These are phyloP conservation scores for Megalops atlanticus DNA, from an alignment of 2,113 vertebrate species.

Conservation along the genomic window DNA sequence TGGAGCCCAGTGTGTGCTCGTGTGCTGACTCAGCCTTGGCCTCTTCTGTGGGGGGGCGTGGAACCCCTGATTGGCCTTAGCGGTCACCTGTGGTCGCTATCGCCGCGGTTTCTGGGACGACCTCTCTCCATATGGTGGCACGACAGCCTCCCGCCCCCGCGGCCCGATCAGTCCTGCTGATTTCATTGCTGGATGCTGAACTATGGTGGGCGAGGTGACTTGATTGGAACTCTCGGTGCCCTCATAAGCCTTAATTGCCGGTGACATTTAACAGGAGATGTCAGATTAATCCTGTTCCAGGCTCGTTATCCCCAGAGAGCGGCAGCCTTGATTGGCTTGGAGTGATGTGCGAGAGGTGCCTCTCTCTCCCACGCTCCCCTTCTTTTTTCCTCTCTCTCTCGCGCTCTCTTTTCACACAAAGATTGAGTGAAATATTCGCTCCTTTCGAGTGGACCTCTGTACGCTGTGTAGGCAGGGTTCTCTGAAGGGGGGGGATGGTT, in stretches of 20 bases:
- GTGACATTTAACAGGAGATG: slow-evolving; percentile 63
- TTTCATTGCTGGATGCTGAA: slow-evolving; percentile 18
- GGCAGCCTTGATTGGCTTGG: slow-evolving; percentile 50
- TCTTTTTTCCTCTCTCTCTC: slow-evolving; percentile 4
- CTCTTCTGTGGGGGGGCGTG: background rate
- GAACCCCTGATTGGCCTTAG: background rate
- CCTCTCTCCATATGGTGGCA: background rate
- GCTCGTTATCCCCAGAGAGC: slow-evolving; percentile 46
- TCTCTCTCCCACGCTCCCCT: background rate
- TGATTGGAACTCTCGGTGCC: slow-evolving; percentile 48
- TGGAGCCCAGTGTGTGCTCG: no score
- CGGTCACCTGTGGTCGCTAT: background rate
- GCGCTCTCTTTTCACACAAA: background rate
- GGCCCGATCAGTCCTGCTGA: background rate
- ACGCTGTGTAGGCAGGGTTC: background rate
- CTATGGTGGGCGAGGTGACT: slow-evolving; percentile 37
- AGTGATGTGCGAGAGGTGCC: slow-evolving; percentile 33
- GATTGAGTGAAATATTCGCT: background rate
- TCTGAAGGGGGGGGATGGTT: background rate
- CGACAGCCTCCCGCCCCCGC: background rate
- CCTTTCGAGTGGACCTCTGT: background rate
- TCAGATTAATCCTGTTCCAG: slow-evolving; percentile 53
- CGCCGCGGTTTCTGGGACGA: background rate
- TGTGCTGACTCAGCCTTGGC: background rate
- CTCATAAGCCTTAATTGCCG: slow-evolving; percentile 58